phyloP scores from a whole-genome alignment of 2,113 vertebrate genomes.

The Bubalus kerabau region DNA sequence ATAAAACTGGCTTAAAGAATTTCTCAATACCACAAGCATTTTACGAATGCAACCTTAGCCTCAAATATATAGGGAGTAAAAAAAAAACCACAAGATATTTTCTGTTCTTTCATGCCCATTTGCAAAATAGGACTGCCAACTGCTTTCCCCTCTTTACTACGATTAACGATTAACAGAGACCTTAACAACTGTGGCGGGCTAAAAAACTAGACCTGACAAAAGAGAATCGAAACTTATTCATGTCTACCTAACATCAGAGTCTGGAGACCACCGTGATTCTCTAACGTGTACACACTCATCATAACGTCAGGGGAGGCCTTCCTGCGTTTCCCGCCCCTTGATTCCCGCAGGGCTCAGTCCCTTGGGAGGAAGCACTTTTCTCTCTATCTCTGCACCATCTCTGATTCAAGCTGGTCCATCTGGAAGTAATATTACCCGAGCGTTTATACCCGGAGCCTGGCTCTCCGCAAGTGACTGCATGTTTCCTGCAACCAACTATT shows the following conservation, averaged over 20 bases:
- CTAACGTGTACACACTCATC: neutral
- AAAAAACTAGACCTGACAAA: neutral
- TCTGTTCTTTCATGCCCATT: neutral
- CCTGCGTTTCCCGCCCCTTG: fast-evolving
- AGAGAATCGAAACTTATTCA: neutral
- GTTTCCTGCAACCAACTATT: constrained; percentile 65
- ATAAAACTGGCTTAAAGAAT: neutral
- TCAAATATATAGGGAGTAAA: neutral
- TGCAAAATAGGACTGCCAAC: neutral
- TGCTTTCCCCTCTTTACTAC: neutral
- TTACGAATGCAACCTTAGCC: neutral
- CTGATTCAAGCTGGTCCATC: constrained; percentile 46
- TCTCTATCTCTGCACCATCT: neutral
- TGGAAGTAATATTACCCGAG: constrained; percentile 50
- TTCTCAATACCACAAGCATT: neutral
- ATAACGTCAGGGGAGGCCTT: neutral
- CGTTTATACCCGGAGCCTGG: neutral
- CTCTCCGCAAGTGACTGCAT: constrained; percentile 64
- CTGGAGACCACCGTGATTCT: neutral
- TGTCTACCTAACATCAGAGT: neutral
- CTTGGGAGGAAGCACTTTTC: neutral
- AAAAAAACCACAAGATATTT: neutral
- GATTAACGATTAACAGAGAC: neutral
- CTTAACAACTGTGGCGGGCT: neutral
- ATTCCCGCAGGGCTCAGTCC: fast-evolving